Percentiles rank a stretch among this genome's conserved stretches.
Conservation (phyloP, 2,113 vertebrate species). For the Hepsetus odoe region DNA sequence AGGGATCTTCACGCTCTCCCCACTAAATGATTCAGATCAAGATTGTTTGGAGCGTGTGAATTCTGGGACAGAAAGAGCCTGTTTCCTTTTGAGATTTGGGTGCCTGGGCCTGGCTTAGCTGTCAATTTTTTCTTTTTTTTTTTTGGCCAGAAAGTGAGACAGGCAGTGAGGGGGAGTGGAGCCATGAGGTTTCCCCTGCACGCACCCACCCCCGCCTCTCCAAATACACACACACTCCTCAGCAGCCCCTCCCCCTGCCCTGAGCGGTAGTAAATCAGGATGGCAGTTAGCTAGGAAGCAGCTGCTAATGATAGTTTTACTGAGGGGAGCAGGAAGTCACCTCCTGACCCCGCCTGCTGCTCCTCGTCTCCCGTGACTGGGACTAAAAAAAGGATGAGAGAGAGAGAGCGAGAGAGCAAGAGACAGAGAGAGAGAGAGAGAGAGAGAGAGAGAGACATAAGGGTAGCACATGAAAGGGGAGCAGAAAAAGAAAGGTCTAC, state of each 20-base stretch:
- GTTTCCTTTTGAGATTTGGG: constrained; percentile 42
- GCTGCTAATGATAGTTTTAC: constrained; percentile 85
- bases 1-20: neutral
- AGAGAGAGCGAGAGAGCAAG: constrained; percentile 64
- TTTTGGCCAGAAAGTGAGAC: constrained; percentile 51
- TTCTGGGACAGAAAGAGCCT: constrained; percentile 35
- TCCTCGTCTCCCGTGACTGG: constrained; percentile 78
- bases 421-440: neutral
- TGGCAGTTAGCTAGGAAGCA: constrained; percentile 94
- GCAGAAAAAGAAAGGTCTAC: constrained; percentile 56
- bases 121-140: too few species aligned
- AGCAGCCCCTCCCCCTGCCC: constrained; percentile 34
- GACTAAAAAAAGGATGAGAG: constrained; percentile 70
- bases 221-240: neutral
- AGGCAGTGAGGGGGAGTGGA: constrained; percentile 75
- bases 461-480: neutral
- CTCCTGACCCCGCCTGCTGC: constrained; percentile 91
- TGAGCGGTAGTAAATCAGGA: constrained; percentile 84
- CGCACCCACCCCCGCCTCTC: neutral
- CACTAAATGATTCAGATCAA: neutral
- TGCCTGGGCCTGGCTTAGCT: constrained; percentile 47
- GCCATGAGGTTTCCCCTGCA: constrained; percentile 76
- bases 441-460: neutral
- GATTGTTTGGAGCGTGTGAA: constrained; percentile 23
- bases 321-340: constrained; percentile 88